phyloP scores from a whole-genome alignment of 2,888 invertebrate genomes.

The Trachelus tabidus region DNA sequence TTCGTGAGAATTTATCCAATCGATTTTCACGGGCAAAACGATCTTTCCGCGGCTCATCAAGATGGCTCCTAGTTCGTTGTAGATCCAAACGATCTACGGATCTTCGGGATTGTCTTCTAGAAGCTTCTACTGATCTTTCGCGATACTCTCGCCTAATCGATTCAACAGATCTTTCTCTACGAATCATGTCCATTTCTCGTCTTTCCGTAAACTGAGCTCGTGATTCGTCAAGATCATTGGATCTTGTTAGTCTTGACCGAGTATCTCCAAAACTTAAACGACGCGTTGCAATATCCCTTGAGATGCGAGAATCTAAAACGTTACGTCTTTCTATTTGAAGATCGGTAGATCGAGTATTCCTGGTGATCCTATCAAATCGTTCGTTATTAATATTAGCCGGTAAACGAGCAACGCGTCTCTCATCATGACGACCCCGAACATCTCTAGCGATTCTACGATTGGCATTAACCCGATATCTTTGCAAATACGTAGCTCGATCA shows the following conservation, averaged over 20 bases:
- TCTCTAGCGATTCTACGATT: not conserved
- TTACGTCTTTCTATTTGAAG: not conserved
- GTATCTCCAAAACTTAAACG: not conserved
- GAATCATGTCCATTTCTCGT: conserved; percentile 9
- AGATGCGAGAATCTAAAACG: not conserved
- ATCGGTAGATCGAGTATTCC: not conserved
- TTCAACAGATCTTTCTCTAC: conserved; percentile 2
- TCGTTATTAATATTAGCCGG: not conserved
- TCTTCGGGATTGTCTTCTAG: not conserved
- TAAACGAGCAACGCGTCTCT: not conserved
- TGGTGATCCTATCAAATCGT: not conserved
- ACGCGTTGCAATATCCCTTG: not conserved
- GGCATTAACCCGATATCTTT: not conserved
- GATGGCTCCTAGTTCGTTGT: not conserved
- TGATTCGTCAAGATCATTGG: not conserved
- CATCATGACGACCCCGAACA: not conserved
- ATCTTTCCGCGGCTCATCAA: not conserved
- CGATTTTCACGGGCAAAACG: conserved; percentile 3
- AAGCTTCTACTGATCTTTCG: conserved; percentile 10
- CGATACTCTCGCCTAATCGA: not conserved
- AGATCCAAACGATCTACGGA: not conserved
- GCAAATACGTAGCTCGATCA: not conserved
- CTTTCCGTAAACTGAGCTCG: conserved; percentile 2
- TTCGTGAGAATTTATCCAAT: not conserved
- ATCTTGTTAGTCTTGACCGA: not conserved